Percentiles rank a stretch among this genome's conserved stretches.
phyloP scores from a whole-genome alignment of 2,113 vertebrate species.

The Mobula hypostoma region DNA sequence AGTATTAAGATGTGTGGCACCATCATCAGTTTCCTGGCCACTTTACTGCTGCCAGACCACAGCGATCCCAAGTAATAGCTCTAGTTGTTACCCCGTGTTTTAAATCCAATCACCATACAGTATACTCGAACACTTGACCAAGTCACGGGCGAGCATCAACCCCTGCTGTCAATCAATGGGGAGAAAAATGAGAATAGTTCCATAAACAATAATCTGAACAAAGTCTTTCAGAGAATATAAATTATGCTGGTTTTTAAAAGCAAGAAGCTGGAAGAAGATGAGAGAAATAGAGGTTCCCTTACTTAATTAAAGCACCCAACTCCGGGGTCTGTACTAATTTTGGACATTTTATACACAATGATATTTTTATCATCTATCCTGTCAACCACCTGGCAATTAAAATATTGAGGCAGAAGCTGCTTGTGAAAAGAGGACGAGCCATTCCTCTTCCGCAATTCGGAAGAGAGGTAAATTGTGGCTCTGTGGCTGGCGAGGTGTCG shows the following conservation, averaged over 20 bases:
- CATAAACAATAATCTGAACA: too few relatives aligned
- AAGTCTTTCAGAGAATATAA: too few relatives aligned
- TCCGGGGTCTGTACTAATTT: not conserved
- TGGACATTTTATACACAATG: not conserved
- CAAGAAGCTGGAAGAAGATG: too few relatives aligned
- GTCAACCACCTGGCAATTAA: not conserved
- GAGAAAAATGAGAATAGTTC: too few relatives aligned
- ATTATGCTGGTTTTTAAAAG: too few relatives aligned
- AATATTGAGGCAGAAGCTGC: not conserved
- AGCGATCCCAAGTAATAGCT: too few relatives aligned
- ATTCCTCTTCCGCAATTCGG: not conserved
- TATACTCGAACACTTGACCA: not conserved
- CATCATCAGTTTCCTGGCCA: too few relatives aligned
- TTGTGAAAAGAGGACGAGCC: not conserved
- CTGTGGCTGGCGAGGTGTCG: not conserved
- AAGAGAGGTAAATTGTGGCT: not conserved
- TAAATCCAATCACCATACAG: too few relatives aligned
- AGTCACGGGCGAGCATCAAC: not conserved
- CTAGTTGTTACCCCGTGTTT: too few relatives aligned
- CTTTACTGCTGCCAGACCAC: too few relatives aligned
- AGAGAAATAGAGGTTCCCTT: not conserved
- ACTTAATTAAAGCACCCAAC: not conserved
- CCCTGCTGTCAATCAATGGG: too few relatives aligned
- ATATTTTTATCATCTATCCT: not conserved
- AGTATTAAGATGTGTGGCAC: too few relatives aligned